phyloP scores from a whole-genome alignment of 2,888 invertebrate species.

The Tanytarsus gracilentus region DNA sequence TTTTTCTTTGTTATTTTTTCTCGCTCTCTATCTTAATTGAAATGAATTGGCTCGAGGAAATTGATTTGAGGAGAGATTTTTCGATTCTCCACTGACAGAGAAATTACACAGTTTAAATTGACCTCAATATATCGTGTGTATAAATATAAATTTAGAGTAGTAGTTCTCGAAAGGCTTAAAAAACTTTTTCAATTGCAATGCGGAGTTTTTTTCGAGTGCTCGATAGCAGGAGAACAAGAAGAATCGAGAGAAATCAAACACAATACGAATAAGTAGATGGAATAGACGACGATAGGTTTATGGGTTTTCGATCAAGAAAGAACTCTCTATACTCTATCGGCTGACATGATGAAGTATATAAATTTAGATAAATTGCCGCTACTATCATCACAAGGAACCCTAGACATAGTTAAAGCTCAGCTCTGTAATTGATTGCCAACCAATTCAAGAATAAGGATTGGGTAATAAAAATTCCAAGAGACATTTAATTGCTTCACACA shows the following conservation, averaged over 20 bases:
- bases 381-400: neutral
- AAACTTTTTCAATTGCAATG: neutral
- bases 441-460: too few relatives aligned
- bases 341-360: neutral
- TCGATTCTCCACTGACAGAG: too few relatives aligned
- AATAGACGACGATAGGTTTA: neutral
- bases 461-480: too few relatives aligned
- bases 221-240: neutral
- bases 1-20: neutral
- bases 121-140: neutral
- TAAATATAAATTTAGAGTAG: too few relatives aligned
- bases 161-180: neutral
- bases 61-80: neutral
- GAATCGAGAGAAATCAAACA: neutral
- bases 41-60: constrained; percentile 1
- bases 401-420: too few relatives aligned
- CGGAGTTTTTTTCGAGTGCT: neutral
- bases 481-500: too few relatives aligned
- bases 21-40: constrained; percentile 18
- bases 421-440: neutral
- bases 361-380: neutral
- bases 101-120: too few relatives aligned
- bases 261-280: neutral
- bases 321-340: neutral
- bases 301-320: neutral